Conservation (phyloP, 2,797 vertebrate genomes). For the Champsocephalus esox region DNA sequence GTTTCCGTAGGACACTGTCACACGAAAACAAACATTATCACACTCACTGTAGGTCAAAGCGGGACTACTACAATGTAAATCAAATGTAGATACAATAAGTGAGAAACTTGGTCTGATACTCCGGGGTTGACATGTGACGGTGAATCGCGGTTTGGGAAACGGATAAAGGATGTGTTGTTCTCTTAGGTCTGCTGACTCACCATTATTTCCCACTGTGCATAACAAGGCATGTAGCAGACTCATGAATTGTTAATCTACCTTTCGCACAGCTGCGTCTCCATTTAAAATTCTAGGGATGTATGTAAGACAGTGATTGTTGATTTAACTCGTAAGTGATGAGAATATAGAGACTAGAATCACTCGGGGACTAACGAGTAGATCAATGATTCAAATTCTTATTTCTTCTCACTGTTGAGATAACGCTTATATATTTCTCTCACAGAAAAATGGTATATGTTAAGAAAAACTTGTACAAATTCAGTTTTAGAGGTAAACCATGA, state of each 20-base stretch:
- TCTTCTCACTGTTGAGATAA: conserved; percentile 22
- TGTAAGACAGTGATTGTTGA: conserved; percentile 10
- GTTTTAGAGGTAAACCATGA: neutral
- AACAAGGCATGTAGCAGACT: conserved; percentile 4
- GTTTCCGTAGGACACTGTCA: neutral
- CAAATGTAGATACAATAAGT: neutral
- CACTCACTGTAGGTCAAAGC: neutral
- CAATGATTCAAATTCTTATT: conserved; percentile 38
- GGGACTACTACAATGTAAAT: neutral
- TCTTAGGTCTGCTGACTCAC: conserved; percentile 24
- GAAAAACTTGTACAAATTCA: neutral
- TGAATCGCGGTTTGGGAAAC: neutral
- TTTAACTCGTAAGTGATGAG: conserved; percentile 25
- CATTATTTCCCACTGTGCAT: conserved; percentile 1
- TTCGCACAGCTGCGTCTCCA: conserved; percentile 11
- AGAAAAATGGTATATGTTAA: conserved; percentile 5
- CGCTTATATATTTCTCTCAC: conserved; percentile 16
- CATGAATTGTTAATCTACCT: conserved; percentile 24
- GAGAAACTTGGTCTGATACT: neutral
- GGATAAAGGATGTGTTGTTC: conserved; percentile 8
- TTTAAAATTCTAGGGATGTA: conserved; percentile 7
- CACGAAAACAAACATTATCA: neutral
- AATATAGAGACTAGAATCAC: neutral
- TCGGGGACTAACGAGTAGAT: neutral
- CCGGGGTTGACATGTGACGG: conserved; percentile 9